Conservation (phyloP, 2,888 invertebrate species). For the Monoplex corrugatus region DNA sequence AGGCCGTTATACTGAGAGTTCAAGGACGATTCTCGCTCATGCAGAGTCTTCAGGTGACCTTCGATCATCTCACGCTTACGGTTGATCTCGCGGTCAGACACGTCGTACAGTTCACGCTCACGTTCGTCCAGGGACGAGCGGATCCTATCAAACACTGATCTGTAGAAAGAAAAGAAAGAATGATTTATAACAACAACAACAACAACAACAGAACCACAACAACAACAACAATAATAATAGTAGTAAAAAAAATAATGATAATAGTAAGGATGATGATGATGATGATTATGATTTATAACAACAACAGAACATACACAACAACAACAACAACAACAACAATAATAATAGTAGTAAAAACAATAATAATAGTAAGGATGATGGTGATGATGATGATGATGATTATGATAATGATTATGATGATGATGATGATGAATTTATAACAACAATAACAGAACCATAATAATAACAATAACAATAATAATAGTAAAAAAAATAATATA, state of each 20-base stretch:
- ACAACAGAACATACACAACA: no score
- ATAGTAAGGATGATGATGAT: not conserved
- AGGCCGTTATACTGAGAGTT: constrained; percentile 67
- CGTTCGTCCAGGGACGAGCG: constrained; percentile 72
- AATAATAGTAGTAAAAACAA: no score
- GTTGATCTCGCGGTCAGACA: constrained; percentile 73
- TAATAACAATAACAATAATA: not conserved
- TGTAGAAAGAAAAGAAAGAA: not conserved
- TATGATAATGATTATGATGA: not conserved
- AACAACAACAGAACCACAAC: no score
- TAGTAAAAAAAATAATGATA: not conserved
- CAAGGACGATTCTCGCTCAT: constrained; percentile 65
- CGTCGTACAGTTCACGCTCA: constrained; percentile 71
- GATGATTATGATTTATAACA: no score
- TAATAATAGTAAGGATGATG: not conserved
- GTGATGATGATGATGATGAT: not conserved
- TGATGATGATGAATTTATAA: not conserved
- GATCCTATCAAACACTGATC: constrained; percentile 68
- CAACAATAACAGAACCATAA: not conserved
- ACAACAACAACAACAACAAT: no score
- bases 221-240: no score
- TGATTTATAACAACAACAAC: not conserved
- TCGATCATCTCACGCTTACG: constrained; percentile 70
- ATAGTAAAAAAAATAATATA: no score
- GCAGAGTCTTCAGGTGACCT: constrained; percentile 68